A percentile compares a stretch with the other conserved stretches of the same genome.
phyloP scores from a whole-genome alignment of 2,797 vertebrate genomes.

The Falco concolor region DNA sequence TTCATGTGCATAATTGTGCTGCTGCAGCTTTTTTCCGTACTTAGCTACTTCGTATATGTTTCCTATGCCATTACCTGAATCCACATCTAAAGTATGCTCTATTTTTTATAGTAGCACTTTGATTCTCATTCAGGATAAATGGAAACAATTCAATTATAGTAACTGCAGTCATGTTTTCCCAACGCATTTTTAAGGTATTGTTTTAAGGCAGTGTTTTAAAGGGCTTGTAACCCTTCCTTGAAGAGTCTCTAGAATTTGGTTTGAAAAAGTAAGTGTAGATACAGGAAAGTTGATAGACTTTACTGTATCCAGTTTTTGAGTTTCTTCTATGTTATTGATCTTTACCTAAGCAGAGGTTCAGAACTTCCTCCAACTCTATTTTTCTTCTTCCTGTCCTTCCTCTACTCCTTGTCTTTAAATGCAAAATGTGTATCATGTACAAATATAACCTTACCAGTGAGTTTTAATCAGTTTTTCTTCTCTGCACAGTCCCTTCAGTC shows the following conservation, averaged over 20 bases:
- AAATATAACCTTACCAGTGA: neutral
- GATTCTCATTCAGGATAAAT: neutral
- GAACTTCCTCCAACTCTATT: neutral
- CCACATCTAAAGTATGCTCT: neutral
- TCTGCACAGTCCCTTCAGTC: conserved; percentile 89
- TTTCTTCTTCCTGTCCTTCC: neutral
- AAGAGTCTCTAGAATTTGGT: neutral
- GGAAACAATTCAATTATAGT: neutral
- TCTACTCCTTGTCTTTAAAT: neutral
- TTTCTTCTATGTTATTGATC: neutral
- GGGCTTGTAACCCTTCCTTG: neutral
- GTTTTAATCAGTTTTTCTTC: conserved; percentile 71
- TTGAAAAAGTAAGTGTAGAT: neutral
- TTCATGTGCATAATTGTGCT: neutral
- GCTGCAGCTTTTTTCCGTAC: neutral
- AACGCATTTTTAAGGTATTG: neutral
- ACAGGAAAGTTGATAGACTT: neutral
- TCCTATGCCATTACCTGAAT: neutral
- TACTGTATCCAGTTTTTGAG: neutral
- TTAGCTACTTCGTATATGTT: neutral
- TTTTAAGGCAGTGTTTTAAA: neutral
- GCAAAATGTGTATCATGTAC: neutral
- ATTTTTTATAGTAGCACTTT: neutral
- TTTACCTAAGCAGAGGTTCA: neutral
- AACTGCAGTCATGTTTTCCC: neutral